Base-by-base conservation (phyloP, 2,888 invertebrate species). In the Heteromurus nitidus region DNA sequence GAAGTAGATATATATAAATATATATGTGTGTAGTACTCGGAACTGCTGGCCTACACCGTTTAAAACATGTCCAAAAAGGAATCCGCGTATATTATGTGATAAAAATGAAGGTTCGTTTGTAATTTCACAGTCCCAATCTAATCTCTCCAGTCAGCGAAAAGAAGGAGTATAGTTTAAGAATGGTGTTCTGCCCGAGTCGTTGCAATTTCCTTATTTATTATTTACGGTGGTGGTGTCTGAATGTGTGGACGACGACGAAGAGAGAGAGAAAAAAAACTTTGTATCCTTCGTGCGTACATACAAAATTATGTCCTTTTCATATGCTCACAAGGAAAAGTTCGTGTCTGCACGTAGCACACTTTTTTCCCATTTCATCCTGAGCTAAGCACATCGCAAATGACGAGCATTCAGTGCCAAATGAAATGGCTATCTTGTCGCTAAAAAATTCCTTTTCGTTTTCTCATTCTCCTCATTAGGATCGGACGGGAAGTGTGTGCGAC, bases 121-220 rank as follows among this genome's bases (percentile, higher is more conserved):
- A 62, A 62, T 62, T 62, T 62, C 62, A 62, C 31, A 62, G 62
- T 62, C 31, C 31, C 62, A 62, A 62, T 62, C 62, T 62, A 62
- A 62, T 62, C 62, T 53, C 36, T 22, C 24, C 62, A 31, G 31
- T 62, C 62, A 62, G 31, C 31, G 22, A 7, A 22, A 22, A 20
- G 13, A 24, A 55, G 55, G 11, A 24, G 26, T 7, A 2, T 44
- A 3, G n/a, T n/a, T n/a, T n/a, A 36, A 36, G 9, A 36, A 36
- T 13, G 13, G 36, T 3, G 24, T 55, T 50, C 22, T 55, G 22
- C 24, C 13, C 1, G 20, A 31, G 3, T 55, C 11, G 55, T 26
- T 24, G 55, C 55, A 24, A 55, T 20, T 62, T 62, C n/a, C 16
- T 31, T 62, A 62, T 62, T 62, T 62, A 62, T 62, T 62, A 30